These are phyloP conservation scores for Nephrotoma appendiculata DNA, from an alignment of 2,888 invertebrate species.

Conservation along the genomic window DNA sequence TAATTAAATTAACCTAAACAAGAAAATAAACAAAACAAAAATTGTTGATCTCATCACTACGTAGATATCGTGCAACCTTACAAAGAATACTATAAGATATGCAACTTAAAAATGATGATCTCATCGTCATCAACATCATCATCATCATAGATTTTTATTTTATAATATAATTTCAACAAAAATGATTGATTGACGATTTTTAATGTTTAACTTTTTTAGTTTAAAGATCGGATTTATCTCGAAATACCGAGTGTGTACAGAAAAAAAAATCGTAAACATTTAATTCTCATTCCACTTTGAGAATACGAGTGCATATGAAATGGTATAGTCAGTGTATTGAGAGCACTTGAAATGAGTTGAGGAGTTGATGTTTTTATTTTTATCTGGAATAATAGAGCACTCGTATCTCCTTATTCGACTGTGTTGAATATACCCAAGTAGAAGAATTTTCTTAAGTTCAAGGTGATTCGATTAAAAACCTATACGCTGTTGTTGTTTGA, in stretches of 20 bases:
- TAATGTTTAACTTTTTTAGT: no score
- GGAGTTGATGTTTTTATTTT: background rate
- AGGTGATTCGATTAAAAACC: background rate
- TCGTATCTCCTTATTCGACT: background rate
- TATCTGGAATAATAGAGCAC: background rate
- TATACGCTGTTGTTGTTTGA: background rate
- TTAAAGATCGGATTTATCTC: background rate
- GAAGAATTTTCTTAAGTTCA: background rate
- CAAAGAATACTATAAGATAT: background rate
- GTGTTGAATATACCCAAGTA: background rate
- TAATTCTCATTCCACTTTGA: background rate
- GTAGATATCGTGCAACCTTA: background rate
- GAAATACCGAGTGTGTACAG: background rate
- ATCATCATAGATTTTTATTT: background rate
- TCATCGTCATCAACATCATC: background rate
- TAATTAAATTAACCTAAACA: background rate
- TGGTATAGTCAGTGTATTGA: background rate
- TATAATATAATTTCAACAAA: background rate
- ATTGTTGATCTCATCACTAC: background rate
- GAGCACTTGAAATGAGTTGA: background rate
- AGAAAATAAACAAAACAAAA: background rate
- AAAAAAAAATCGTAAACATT: background rate
- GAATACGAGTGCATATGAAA: background rate
- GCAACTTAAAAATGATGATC: background rate
- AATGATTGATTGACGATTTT: background rate